Conservation (phyloP, 1,140 invertebrate species). For the Cyphomyrmex costatus region DNA sequence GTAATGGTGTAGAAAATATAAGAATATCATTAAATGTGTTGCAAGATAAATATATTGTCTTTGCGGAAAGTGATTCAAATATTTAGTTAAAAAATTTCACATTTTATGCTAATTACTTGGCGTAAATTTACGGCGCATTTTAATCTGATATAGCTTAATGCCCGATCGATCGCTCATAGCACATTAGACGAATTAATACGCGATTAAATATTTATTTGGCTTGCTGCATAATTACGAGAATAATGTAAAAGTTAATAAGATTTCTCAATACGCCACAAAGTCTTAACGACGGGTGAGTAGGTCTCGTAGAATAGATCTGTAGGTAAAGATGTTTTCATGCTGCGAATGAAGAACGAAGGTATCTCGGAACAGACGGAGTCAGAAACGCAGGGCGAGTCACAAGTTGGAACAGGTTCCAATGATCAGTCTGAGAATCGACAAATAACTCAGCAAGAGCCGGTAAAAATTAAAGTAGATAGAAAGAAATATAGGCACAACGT, state of each 20-base stretch:
- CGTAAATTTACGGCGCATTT: background rate
- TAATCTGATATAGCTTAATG: constrained; percentile 44
- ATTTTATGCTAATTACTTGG: background rate
- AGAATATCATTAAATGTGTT: constrained; percentile 18
- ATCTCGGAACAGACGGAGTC: constrained; percentile 75
- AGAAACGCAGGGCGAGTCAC: constrained; percentile 77
- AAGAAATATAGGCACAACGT: constrained; percentile 75
- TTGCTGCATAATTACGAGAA: constrained; percentile 62
- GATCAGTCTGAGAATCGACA: constrained; percentile 80
- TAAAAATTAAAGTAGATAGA: constrained; percentile 81
- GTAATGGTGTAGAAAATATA: background rate
- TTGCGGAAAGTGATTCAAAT: constrained; percentile 10
- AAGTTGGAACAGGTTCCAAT: constrained; percentile 77
- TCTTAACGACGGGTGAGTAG: constrained; percentile 81
- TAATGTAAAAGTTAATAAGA: constrained; percentile 58
- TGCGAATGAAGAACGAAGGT: constrained; percentile 84
- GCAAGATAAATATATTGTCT: constrained; percentile 43
- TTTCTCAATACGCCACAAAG: constrained; percentile 66
- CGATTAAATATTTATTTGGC: constrained; percentile 72
- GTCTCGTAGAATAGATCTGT: constrained; percentile 85
- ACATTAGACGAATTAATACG: constrained; percentile 76
- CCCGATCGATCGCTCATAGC: constrained; percentile 62
- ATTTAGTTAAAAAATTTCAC: background rate
- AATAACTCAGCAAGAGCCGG: constrained; percentile 84
- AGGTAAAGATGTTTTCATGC: constrained; percentile 87